phyloP scores from a whole-genome alignment of 2,113 vertebrate species.

The Pica pica region DNA sequence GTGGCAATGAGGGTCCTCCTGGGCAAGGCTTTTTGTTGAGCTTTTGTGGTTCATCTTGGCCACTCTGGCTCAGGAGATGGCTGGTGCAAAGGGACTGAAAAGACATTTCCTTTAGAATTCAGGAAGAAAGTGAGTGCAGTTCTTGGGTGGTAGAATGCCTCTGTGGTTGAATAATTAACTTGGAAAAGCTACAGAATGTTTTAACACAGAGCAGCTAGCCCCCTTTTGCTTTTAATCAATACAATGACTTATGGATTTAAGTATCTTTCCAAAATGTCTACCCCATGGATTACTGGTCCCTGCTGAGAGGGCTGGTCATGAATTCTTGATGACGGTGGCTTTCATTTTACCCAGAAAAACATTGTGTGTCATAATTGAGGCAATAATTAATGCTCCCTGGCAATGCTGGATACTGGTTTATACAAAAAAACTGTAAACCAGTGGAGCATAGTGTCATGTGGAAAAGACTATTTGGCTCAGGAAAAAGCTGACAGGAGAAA shows the following conservation, averaged over 20 bases:
- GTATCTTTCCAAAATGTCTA: constrained; percentile 4
- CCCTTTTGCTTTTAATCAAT: constrained; percentile 29
- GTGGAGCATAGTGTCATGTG: neutral
- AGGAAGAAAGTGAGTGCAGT: constrained; percentile 26
- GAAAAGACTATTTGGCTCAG: neutral
- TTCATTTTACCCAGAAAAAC: neutral
- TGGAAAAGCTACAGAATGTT: constrained; percentile 24
- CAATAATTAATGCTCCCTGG: constrained; percentile 13
- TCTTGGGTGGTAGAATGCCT: constrained; percentile 26
- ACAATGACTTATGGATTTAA: neutral
- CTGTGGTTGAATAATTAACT: constrained; percentile 15
- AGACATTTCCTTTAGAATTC: constrained; percentile 6
- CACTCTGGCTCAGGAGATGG: neutral
- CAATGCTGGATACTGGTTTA: neutral
- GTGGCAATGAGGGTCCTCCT: neutral
- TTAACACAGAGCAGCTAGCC: neutral
- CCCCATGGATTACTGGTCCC: neutral
- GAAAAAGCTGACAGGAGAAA: neutral
- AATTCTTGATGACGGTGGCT: neutral
- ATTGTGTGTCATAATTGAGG: neutral
- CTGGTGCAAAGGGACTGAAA: neutral
- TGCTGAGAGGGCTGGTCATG: neutral
- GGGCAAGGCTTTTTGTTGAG: neutral
- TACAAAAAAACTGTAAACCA: constrained; percentile 11
- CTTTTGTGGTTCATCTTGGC: neutral